Percentiles rank a stretch among this genome's conserved stretches.
These are phyloP conservation scores for Ryuthela nishihirai DNA, from an alignment of 2,888 invertebrate species.

Conservation along the genomic window DNA sequence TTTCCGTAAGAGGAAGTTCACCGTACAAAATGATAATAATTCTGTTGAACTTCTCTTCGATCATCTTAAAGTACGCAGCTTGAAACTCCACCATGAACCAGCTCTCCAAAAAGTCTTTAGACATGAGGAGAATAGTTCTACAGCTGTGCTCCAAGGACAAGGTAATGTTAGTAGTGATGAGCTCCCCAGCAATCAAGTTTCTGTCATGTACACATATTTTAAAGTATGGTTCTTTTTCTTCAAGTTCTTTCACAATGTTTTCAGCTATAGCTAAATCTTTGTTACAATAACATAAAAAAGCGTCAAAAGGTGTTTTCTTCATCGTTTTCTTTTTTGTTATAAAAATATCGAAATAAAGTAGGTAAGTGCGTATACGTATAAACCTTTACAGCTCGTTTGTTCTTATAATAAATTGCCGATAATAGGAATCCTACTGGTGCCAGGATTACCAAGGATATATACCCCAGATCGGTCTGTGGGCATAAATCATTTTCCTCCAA, in stretches of 20 bases:
- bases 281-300: slow-evolving; percentile 42
- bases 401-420: no score
- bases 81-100: slow-evolving; percentile 44
- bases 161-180: slow-evolving; percentile 43
- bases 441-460: no score
- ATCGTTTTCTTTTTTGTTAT: slow-evolving; percentile 39
- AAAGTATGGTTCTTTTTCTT: slow-evolving; percentile 33
- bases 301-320: slow-evolving; percentile 43
- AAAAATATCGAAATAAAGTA: slow-evolving; percentile 39
- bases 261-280: slow-evolving; percentile 41
- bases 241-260: slow-evolving; percentile 40
- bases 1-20: slow-evolving; percentile 40
- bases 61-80: slow-evolving; percentile 43
- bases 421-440: no score
- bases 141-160: slow-evolving; percentile 42
- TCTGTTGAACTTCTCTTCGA: slow-evolving; percentile 42
- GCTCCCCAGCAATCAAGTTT: slow-evolving; percentile 44
- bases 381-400: no score
- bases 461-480: no score
- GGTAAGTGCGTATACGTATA: no score
- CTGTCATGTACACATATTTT: slow-evolving; percentile 44
- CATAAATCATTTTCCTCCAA: no score
- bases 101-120: slow-evolving; percentile 41
- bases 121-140: slow-evolving; percentile 43
- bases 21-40: slow-evolving; percentile 42